A percentile compares a stretch with the other conserved stretches of the same genome.
phyloP scores from a whole-genome alignment of 2,888 invertebrate species.

The Flexamia atlantica region DNA sequence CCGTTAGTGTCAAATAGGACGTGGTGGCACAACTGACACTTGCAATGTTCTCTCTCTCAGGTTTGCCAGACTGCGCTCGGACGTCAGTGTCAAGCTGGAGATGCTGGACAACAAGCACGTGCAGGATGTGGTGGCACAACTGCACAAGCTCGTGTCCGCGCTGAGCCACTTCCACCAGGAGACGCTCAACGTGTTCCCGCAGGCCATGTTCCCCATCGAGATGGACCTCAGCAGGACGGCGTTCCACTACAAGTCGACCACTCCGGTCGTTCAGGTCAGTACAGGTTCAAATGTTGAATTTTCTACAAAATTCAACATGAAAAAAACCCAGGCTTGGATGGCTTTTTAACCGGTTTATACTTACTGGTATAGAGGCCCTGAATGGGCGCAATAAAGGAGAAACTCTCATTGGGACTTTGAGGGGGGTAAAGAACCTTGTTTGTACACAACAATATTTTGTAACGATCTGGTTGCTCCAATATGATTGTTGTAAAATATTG shows the following conservation, averaged over 20 bases:
- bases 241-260: conserved; percentile 88
- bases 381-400: no score
- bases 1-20: conserved; percentile 72
- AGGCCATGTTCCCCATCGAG: conserved; percentile 95
- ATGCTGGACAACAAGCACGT: conserved; percentile 98
- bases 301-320: no score
- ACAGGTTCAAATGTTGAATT: no score
- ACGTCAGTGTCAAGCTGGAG: conserved; percentile 98
- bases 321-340: no score
- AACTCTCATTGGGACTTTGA: no score
- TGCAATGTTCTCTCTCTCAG: conserved; percentile 73
- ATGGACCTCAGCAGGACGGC: conserved; percentile 95
- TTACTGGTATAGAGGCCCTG: no score
- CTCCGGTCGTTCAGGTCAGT: conserved; percentile 60
- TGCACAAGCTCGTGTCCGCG: conserved; percentile 78
- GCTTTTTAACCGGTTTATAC: no score
- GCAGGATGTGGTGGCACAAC: conserved; percentile 93
- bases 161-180: conserved; percentile 87
- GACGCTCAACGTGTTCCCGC: conserved; percentile 86
- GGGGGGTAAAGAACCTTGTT: no score
- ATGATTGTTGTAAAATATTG: no score
- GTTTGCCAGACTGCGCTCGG: conserved; percentile 86
- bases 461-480: no score
- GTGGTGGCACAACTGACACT: background rate
- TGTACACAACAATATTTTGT: no score